A percentile compares a stretch with the other conserved stretches of the same genome.
Conservation (phyloP, 2,888 invertebrate genomes). For the Aproaerema taeniolella region DNA sequence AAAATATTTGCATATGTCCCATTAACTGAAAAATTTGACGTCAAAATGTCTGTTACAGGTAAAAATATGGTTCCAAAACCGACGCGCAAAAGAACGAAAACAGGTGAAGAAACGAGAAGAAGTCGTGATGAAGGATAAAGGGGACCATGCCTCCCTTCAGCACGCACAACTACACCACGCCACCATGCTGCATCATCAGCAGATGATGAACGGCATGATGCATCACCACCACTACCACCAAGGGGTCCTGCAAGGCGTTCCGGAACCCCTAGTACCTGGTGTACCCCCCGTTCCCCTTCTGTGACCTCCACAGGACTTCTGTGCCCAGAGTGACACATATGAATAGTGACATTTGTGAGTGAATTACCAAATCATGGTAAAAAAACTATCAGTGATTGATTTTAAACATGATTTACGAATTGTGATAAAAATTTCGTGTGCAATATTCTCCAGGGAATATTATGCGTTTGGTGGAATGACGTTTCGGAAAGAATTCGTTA, state of each 20-base stretch:
- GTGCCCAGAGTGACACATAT: slow-evolving; percentile 45
- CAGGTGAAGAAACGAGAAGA: slow-evolving; percentile 91
- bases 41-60: too few relatives aligned
- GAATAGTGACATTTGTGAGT: slow-evolving; percentile 29
- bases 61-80: slow-evolving; percentile 93
- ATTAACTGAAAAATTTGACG: too few relatives aligned
- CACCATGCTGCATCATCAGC: slow-evolving; percentile 73
- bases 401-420: slow-evolving; percentile 24
- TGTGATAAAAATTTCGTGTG: slow-evolving; percentile 64
- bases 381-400: slow-evolving; percentile 1
- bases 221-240: slow-evolving; percentile 73
- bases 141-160: slow-evolving; percentile 67
- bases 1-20: too few relatives aligned
- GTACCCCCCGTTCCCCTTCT: slow-evolving; percentile 68
- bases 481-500: neutral
- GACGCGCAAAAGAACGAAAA: slow-evolving; percentile 95
- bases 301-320: slow-evolving; percentile 64
- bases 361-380: slow-evolving; percentile 10
- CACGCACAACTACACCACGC: slow-evolving; percentile 73
- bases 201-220: slow-evolving; percentile 75
- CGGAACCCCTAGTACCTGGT: slow-evolving; percentile 65
- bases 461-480: slow-evolving; percentile 9
- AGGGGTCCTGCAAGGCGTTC: slow-evolving; percentile 69
- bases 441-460: slow-evolving; percentile 49
- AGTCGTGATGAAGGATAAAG: slow-evolving; percentile 79